phyloP scores from a whole-genome alignment of 2,113 vertebrate genomes.

The Gallinago jamesoni region DNA sequence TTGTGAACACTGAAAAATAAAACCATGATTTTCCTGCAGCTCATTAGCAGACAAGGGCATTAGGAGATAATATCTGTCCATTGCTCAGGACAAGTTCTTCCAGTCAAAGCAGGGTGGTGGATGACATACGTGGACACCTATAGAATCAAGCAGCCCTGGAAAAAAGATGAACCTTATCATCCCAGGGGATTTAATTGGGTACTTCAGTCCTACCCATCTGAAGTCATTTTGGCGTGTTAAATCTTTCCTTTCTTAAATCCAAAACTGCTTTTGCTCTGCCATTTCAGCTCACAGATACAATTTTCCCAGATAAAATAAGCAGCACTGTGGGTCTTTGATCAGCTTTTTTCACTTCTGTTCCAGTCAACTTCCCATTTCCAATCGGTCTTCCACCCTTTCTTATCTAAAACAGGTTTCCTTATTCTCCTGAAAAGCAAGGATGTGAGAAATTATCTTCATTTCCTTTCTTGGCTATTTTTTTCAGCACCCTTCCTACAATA shows the following conservation, averaged over 20 bases:
- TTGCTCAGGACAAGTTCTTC: background rate
- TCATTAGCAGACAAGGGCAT: background rate
- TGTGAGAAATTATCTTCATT: background rate
- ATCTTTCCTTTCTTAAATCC: background rate
- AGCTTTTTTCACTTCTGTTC: background rate
- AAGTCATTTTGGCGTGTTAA: background rate
- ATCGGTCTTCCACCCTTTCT: background rate
- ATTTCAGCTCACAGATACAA: background rate
- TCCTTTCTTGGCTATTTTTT: background rate
- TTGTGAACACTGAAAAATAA: background rate
- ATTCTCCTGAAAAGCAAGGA: background rate
- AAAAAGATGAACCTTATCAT: background rate
- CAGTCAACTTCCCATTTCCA: background rate
- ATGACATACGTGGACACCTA: background rate
- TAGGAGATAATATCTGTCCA: rapidly evolving
- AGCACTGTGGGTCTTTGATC: background rate
- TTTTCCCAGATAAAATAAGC: background rate
- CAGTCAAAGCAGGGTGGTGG: background rate
- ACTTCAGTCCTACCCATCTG: background rate
- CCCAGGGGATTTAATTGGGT: background rate
- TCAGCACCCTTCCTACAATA: background rate
- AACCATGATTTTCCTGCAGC: background rate
- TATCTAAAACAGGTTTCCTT: background rate
- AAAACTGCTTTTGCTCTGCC: background rate
- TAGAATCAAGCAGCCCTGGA: background rate